Conservation (phyloP, 2,113 vertebrate species). For the Ceyx melanurus region DNA sequence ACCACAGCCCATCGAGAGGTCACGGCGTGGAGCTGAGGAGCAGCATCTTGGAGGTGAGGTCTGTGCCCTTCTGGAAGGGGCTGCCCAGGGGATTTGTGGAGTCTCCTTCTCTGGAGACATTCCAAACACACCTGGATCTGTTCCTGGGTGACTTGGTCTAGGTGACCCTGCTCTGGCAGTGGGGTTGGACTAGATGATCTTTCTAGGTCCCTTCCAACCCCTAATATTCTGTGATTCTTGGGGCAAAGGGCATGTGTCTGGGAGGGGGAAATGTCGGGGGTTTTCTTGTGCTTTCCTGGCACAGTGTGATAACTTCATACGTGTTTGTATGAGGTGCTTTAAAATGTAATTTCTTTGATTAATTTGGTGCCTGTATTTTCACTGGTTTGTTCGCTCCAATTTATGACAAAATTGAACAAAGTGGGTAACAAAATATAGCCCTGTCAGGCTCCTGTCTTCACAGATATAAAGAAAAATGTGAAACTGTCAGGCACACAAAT, state of each 20-base stretch:
- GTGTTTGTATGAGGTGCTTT: slow-evolving; percentile 47
- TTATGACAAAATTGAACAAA: slow-evolving; percentile 73
- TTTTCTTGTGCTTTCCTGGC: background rate
- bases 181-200: no score
- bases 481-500: slow-evolving; percentile 73
- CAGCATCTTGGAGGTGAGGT: background rate
- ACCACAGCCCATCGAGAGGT: background rate
- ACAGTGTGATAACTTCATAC: background rate
- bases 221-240: background rate
- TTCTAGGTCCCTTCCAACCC: no score
- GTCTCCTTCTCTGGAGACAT: no score
- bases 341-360: slow-evolving; percentile 71
- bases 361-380: slow-evolving; percentile 71
- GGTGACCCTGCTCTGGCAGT: no score
- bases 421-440: slow-evolving; percentile 74
- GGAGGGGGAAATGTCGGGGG: background rate
- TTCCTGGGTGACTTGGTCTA: no score
- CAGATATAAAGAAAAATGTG: slow-evolving; percentile 79
- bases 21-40: background rate
- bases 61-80: background rate
- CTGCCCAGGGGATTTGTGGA: no score
- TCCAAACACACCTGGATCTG: no score
- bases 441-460: slow-evolving; percentile 71
- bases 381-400: slow-evolving; percentile 57
- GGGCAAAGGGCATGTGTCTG: background rate